Evolutionary conservation across 2,888 invertebrate genomes (phyloP).

Genomic region (Lysandra coridon): DNA sequence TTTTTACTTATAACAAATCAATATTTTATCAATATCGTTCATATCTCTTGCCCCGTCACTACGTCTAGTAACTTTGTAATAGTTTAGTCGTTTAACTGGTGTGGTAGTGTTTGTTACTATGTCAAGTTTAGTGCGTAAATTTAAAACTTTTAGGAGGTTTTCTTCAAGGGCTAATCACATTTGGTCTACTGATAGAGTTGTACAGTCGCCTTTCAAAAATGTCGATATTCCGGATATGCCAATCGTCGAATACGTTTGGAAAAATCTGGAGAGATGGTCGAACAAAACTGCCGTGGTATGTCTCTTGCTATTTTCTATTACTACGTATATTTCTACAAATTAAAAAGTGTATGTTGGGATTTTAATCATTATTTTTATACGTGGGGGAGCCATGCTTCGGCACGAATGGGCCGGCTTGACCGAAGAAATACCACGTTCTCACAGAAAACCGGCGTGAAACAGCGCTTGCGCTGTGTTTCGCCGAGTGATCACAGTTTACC

Average conservation of each 20-base stretch:
- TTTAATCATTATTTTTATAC: constrained; percentile 4
- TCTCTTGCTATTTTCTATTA: constrained; percentile 7
- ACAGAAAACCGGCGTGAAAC: no score
- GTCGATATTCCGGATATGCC: constrained; percentile 70
- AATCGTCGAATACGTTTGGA: constrained; percentile 81
- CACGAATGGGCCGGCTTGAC: no score
- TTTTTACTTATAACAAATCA: not conserved
- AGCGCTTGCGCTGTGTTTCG: no score
- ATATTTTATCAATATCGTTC: constrained; percentile 2
- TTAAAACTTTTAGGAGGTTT: constrained; percentile 14
- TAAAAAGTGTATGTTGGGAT: not conserved
- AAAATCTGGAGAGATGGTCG: constrained; percentile 80
- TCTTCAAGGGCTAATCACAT: constrained; percentile 42
- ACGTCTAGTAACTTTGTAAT: not conserved
- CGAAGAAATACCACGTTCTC: no score
- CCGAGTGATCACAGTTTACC: no score
- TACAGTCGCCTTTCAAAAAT: constrained; percentile 69
- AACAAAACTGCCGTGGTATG: constrained; percentile 77
- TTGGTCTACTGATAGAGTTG: constrained; percentile 51
- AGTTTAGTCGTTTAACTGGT: not conserved
- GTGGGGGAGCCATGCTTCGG: no score
- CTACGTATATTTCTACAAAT: not conserved
- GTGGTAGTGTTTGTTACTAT: not conserved
- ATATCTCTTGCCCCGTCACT: not conserved
- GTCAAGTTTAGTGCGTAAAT: constrained; percentile 47